phyloP scores from a whole-genome alignment of 2,888 invertebrate genomes.

The Euzophera pinguis region DNA sequence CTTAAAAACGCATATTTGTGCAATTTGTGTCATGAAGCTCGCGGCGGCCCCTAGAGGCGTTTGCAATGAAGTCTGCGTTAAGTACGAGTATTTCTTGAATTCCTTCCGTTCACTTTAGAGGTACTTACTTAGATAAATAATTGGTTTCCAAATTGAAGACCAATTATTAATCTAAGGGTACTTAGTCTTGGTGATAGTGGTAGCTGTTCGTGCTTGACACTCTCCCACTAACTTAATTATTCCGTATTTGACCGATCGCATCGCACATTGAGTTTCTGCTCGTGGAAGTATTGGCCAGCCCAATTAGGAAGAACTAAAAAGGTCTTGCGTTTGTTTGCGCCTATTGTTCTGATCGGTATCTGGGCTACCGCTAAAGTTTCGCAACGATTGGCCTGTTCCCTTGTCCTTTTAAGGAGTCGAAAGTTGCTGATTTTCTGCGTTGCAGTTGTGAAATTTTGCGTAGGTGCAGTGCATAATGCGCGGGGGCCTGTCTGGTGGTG shows the following conservation, averaged over 20 bases:
- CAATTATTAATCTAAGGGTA: background rate
- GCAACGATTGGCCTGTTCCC: slow-evolving; percentile 57
- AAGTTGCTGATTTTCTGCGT: slow-evolving; percentile 66
- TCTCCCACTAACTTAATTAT: slow-evolving; percentile 71
- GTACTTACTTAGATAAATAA: no score
- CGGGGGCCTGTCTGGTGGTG: slow-evolving; percentile 63
- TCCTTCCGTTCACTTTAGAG: background rate
- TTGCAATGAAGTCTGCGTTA: background rate
- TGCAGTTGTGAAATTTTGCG: slow-evolving; percentile 69
- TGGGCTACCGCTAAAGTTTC: slow-evolving; percentile 63
- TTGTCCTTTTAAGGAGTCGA: slow-evolving; percentile 74
- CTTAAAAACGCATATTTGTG: slow-evolving; percentile 19
- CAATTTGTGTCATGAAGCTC: slow-evolving; percentile 20
- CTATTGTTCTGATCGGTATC: slow-evolving; percentile 69
- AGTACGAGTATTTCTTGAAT: background rate
- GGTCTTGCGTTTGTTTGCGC: slow-evolving; percentile 63
- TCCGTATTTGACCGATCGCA: slow-evolving; percentile 68
- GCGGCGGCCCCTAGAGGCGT: slow-evolving; percentile 14
- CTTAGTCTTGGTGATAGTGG: slow-evolving; percentile 23
- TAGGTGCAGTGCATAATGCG: slow-evolving; percentile 67
- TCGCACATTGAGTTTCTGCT: slow-evolving; percentile 72
- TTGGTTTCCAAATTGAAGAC: no score
- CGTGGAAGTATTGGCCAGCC: slow-evolving; percentile 52
- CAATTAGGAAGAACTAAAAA: slow-evolving; percentile 75
- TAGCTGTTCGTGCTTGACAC: slow-evolving; percentile 50